Evolutionary conservation across 2,888 invertebrate species (phyloP).

Genomic region (Didymodactylos carnosus): DNA sequence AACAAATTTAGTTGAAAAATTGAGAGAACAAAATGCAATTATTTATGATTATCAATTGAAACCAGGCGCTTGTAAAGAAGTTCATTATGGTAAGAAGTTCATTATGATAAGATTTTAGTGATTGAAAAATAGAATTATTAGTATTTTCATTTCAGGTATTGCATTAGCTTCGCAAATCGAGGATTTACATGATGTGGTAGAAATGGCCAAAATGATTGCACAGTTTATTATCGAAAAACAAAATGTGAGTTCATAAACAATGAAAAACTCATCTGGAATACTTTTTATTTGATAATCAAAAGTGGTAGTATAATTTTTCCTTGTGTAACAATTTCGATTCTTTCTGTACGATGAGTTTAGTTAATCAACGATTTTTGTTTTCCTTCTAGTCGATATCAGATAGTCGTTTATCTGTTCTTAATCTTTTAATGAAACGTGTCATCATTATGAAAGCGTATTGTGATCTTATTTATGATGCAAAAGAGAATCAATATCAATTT

Average conservation of each 20-base stretch:
- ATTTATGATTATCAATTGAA: neutral
- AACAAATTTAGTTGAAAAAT: neutral
- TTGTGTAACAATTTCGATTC: neutral
- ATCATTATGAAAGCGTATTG: neutral
- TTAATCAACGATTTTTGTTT: neutral
- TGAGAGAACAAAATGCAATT: neutral
- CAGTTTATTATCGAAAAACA: no score
- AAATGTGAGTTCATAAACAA: no score
- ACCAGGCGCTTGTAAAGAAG: neutral
- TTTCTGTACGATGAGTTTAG: no score
- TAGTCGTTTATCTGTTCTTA: neutral
- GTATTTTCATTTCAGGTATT: neutral
- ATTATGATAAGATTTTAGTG: neutral
- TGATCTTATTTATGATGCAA: neutral
- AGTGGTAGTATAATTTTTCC: neutral
- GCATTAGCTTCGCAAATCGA: neutral
- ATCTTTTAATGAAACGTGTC: neutral
- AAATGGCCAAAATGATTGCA: neutral
- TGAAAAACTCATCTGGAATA: no score
- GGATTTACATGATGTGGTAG: neutral
- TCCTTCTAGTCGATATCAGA: neutral
- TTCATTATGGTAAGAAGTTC: neutral
- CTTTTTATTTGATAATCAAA: no score
- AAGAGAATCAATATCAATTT: neutral
- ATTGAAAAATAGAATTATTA: neutral